Percentiles rank a stretch among this genome's conserved stretches.
phyloP scores from a whole-genome alignment of 2,113 vertebrate species.

The Channa argus region DNA sequence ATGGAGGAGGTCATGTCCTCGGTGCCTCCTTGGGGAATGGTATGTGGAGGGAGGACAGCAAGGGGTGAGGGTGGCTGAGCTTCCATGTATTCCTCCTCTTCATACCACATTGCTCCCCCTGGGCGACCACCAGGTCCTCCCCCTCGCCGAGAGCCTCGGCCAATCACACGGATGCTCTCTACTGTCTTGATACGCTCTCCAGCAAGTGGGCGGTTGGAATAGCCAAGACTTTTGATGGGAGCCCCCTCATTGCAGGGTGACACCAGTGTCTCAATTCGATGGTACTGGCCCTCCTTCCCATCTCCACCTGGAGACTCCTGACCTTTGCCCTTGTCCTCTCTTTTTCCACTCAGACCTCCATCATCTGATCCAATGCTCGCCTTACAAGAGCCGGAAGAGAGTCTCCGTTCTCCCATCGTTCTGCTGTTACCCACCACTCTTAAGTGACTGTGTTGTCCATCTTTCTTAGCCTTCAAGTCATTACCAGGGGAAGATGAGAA shows the following conservation, averaged over 20 bases:
- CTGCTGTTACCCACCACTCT: conserved; percentile 57
- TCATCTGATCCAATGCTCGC: conserved; percentile 68
- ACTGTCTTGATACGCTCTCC: conserved; percentile 97
- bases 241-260: conserved; percentile 92
- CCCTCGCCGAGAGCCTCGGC: conserved; percentile 87
- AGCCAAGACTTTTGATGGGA: conserved; percentile 90
- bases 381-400: conserved; percentile 68
- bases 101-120: conserved; percentile 79
- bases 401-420: conserved; percentile 62
- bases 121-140: conserved; percentile 70
- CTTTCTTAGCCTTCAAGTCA: conserved; percentile 82
- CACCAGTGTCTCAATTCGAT: conserved; percentile 94
- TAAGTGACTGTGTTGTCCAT: conserved; percentile 54
- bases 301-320: conserved; percentile 36
- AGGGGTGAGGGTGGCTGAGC: conserved; percentile 62
- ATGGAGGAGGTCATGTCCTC: conserved; percentile 67
- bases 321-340: conserved; percentile 64
- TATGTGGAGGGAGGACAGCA: conserved; percentile 75
- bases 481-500: conserved; percentile 74
- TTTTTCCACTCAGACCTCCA: conserved; percentile 53
- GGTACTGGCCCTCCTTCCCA: conserved; percentile 85
- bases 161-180: conserved; percentile 92
- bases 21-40: conserved; percentile 59
- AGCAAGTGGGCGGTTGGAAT: conserved; percentile 84
- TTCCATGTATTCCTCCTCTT: conserved; percentile 84